These are phyloP conservation scores for Cheumatopsyche charites DNA, from an alignment of 1,140 invertebrate species.

Conservation along the genomic window DNA sequence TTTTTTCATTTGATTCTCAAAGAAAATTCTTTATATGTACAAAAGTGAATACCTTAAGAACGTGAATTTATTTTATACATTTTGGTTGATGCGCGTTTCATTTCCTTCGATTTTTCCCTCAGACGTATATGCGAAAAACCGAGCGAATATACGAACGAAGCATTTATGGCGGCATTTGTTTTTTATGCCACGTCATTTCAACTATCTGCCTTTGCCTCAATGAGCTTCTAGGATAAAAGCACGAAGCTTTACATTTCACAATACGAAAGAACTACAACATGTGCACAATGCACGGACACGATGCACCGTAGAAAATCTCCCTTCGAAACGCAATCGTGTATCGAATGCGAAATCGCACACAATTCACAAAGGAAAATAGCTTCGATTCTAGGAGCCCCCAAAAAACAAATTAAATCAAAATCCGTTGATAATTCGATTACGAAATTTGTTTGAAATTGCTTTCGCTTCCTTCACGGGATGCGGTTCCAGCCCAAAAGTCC, in stretches of 20 bases:
- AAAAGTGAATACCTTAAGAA: no score
- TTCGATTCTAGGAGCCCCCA: no score
- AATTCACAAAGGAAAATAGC: no score
- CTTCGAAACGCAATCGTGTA: no score
- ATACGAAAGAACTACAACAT: background rate
- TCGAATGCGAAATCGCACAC: no score
- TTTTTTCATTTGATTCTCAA: no score
- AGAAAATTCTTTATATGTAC: no score
- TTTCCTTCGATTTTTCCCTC: background rate
- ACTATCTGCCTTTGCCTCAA: background rate
- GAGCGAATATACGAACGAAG: background rate
- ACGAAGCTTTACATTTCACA: background rate
- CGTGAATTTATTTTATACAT: no score
- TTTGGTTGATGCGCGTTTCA: background rate
- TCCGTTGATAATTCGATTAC: conserved; percentile 19
- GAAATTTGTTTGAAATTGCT: conserved; percentile 22
- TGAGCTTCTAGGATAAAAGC: background rate
- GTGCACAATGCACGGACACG: no score
- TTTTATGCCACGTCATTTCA: conserved; percentile 9
- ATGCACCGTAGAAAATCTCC: no score
- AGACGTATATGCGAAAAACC: background rate
- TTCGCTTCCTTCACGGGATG: conserved; percentile 17
- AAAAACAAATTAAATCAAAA: conserved; percentile 19
- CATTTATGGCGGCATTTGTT: background rate
- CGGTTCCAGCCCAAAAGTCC: conserved; percentile 20